Evolutionary conservation across 2,113 vertebrate species (phyloP).

Genomic region (Pheucticus melanocephalus): DNA sequence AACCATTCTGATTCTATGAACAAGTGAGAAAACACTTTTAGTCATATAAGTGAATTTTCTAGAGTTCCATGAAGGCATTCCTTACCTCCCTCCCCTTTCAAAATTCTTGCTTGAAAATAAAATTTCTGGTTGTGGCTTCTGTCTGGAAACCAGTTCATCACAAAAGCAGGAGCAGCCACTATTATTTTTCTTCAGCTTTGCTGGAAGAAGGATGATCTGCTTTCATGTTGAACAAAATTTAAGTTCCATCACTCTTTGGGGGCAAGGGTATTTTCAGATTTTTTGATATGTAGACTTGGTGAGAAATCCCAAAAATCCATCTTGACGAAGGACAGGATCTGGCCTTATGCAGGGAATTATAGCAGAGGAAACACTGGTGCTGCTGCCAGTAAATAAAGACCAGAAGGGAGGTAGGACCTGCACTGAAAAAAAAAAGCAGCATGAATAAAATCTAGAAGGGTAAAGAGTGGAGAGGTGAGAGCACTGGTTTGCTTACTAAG

Average conservation of each 20-base stretch:
- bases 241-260: not conserved
- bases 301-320: not conserved
- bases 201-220: not conserved
- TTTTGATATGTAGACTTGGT: not conserved
- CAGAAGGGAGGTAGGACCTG: not conserved
- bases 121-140: not conserved
- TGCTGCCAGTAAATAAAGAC: not conserved
- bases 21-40: not conserved
- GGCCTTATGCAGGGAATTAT: not conserved
- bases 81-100: accelerated
- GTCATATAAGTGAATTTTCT: not conserved
- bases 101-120: not conserved
- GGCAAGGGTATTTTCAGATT: not conserved
- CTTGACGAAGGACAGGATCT: not conserved
- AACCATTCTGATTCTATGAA: not conserved
- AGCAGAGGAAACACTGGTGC: not conserved
- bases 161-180: not conserved
- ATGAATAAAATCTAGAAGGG: not conserved
- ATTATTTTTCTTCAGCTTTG: not conserved
- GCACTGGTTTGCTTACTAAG: not conserved
- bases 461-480: not conserved
- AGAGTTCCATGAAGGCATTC: not conserved
- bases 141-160: not conserved
- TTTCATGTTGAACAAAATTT: not conserved
- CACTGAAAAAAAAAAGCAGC: not conserved